Conservation (phyloP, 2,113 vertebrate genomes). For the Hippopotamus amphibius region DNA sequence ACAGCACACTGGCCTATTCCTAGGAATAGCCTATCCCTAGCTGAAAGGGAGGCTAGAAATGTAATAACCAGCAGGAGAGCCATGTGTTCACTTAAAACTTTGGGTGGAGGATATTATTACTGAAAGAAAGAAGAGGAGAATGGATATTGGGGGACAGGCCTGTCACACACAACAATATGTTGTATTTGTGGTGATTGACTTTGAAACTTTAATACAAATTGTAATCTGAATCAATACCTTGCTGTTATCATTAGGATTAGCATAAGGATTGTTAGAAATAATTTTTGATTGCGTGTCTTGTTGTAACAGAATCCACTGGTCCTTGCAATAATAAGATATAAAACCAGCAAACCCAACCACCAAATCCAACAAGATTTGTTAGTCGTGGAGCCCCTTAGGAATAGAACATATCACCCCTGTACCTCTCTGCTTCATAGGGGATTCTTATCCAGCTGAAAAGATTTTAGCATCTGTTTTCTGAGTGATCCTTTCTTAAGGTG, state of each 20-base stretch:
- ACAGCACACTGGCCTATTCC: background rate
- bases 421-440: background rate
- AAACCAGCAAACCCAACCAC: background rate
- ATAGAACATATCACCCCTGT: background rate
- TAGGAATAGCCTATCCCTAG: background rate
- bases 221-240: background rate
- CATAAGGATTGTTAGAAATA: background rate
- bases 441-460: background rate
- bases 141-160: background rate
- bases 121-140: background rate
- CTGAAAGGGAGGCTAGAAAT: background rate
- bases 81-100: background rate
- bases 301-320: background rate
- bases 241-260: background rate
- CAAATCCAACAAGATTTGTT: background rate
- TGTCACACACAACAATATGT: background rate
- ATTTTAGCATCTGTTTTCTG: background rate
- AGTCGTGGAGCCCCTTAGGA: background rate
- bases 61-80: background rate
- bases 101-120: background rate
- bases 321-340: background rate
- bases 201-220: background rate
- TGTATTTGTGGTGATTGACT: conserved; percentile 7
- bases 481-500: background rate
- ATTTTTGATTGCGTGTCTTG: background rate